Conservation (phyloP, 2,888 invertebrate species). For the Melipona beecheii region DNA sequence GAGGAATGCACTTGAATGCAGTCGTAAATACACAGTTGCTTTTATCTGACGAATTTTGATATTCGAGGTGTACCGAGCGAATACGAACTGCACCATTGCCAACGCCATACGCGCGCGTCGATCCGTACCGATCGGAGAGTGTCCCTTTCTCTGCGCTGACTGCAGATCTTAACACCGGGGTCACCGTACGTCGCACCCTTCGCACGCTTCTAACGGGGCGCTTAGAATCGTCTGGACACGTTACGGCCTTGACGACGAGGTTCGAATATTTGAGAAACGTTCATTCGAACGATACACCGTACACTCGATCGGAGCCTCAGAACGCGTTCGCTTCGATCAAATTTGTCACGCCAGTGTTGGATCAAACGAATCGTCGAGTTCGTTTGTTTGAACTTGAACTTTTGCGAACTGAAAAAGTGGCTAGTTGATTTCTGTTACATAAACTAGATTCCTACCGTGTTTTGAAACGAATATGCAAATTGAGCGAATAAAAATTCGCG, state of each 20-base stretch:
- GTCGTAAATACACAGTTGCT: neutral
- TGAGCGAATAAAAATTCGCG: no score
- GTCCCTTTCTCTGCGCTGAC: conserved; percentile 46
- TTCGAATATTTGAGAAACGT: neutral
- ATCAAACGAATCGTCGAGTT: no score
- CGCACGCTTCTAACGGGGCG: neutral
- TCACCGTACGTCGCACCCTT: conserved; percentile 21
- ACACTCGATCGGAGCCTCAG: no score
- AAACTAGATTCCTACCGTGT: neutral
- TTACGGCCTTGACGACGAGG: conserved; percentile 37
- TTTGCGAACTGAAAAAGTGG: no score
- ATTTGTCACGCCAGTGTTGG: no score
- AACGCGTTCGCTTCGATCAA: no score
- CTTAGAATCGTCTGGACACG: conserved; percentile 14
- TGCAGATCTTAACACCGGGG: conserved; percentile 29
- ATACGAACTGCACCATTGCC: conserved; percentile 1
- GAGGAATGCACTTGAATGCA: neutral
- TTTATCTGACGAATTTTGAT: conserved; percentile 38
- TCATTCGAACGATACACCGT: no score
- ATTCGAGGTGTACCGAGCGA: neutral
- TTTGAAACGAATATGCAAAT: no score
- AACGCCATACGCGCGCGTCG: conserved; percentile 44
- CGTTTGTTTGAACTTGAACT: no score
- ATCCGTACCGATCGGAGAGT: conserved; percentile 46
- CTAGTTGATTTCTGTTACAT: no score